Evolutionary conservation across 1,140 invertebrate species (phyloP).

Genomic region (Drosophila pseudoobscura): DNA sequence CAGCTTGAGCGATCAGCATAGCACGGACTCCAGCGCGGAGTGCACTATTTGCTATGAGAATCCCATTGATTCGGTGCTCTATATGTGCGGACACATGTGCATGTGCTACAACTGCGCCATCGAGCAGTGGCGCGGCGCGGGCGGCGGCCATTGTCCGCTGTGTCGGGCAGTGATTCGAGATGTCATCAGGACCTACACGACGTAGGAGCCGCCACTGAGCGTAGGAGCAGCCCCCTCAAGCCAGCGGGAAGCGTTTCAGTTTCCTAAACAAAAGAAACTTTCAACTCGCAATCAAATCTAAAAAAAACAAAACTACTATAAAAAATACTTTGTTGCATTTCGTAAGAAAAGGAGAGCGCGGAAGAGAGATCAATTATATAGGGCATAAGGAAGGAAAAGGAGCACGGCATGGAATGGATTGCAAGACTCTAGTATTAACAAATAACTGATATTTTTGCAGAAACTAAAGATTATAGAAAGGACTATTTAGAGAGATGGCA

Average conservation of each 20-base stretch:
- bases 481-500: constrained; percentile 1
- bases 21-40: constrained; percentile 86
- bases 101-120: constrained; percentile 98
- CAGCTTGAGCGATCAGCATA: constrained; percentile 78
- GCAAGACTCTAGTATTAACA: too few relatives aligned
- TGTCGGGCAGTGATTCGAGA: constrained; percentile 96
- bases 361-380: constrained; percentile 23
- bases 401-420: too few relatives aligned
- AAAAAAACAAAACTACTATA: constrained; percentile 22
- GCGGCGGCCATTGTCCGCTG: constrained; percentile 95
- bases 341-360: constrained; percentile 36
- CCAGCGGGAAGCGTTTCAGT: constrained; percentile 25
- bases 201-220: constrained; percentile 84
- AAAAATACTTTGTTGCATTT: constrained; percentile 40
- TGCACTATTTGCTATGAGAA: constrained; percentile 98
- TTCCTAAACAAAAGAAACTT: constrained; percentile 44
- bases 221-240: neutral
- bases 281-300: constrained; percentile 65
- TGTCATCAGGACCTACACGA: constrained; percentile 97
- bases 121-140: constrained; percentile 94
- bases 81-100: constrained; percentile 99
- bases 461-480: constrained; percentile 20
- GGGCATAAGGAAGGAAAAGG: constrained; percentile 9
- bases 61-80: constrained; percentile 95
- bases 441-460: constrained; percentile 48